Evolutionary conservation across 2,797 vertebrate species (phyloP).

Genomic region (Gambusia yucatana): DNA sequence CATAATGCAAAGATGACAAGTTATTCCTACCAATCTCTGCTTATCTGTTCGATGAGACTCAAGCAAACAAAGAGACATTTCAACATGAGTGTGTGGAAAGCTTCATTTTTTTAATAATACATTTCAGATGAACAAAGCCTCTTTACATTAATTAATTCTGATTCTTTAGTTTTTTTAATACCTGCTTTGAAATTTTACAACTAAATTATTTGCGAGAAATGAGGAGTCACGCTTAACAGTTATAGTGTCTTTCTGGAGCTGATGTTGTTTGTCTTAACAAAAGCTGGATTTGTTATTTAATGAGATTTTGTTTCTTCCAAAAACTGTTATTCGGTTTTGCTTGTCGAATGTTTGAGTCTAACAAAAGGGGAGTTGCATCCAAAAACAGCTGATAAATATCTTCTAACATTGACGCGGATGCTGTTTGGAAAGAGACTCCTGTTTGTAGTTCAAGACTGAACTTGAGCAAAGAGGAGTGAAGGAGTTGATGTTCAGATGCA

Average conservation of each 20-base stretch:
- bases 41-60: constrained; percentile 1
- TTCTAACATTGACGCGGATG: constrained; percentile 26
- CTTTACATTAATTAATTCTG: constrained; percentile 7
- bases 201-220: constrained; percentile 1
- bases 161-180: constrained; percentile 5
- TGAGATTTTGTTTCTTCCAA: not conserved
- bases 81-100: constrained; percentile 9
- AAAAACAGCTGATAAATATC: constrained; percentile 21
- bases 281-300: not conserved
- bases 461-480: constrained; percentile 25
- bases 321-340: constrained; percentile 9
- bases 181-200: constrained; percentile 9
- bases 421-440: constrained; percentile 14
- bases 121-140: not conserved
- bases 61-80: constrained; percentile 2
- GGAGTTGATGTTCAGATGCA: constrained; percentile 41
- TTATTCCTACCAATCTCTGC: constrained; percentile 11
- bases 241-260: constrained; percentile 11
- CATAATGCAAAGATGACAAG: not conserved
- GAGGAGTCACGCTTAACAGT: constrained; percentile 3
- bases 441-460: constrained; percentile 8
- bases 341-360: constrained; percentile 22
- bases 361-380: constrained; percentile 12
- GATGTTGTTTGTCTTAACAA: not conserved
- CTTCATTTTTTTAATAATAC: not conserved